Evolutionary conservation across 2,797 vertebrate species (phyloP).

Genomic region (Astyanax mexicanus): DNA sequence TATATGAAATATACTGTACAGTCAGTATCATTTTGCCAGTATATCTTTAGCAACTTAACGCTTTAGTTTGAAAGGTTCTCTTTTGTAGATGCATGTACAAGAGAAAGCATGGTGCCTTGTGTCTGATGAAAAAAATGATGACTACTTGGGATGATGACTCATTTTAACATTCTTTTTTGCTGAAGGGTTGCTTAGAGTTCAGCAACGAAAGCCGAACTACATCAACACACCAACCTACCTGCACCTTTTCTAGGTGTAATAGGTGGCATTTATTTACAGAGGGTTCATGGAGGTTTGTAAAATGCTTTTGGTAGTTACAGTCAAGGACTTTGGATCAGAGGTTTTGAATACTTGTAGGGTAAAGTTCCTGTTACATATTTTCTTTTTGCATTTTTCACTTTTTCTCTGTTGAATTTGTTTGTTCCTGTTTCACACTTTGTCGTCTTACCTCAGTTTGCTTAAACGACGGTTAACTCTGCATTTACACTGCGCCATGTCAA

Average conservation of each 20-base stretch:
- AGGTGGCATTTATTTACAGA: background rate
- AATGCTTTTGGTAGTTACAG: too few species aligned
- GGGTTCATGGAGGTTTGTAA: background rate
- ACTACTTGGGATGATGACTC: background rate
- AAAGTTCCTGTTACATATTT: background rate
- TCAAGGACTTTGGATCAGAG: background rate
- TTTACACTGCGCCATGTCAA: too few species aligned
- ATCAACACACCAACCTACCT: background rate
- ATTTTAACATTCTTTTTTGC: background rate
- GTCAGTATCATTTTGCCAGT: too few species aligned
- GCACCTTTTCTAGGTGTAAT: background rate
- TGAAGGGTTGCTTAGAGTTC: slow-evolving; percentile 9
- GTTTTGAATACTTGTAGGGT: background rate
- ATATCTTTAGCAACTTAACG: too few species aligned
- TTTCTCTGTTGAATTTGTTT: too few species aligned
- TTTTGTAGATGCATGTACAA: background rate
- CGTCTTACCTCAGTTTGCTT: too few species aligned
- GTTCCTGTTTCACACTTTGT: too few species aligned
- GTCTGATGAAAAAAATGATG: background rate
- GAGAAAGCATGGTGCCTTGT: background rate
- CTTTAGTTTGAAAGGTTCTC: too few species aligned
- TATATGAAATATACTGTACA: too few species aligned
- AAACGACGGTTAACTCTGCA: too few species aligned
- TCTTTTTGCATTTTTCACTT: too few species aligned
- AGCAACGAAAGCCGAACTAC: background rate